Conservation (phyloP, 2,797 vertebrate genomes). For the Harpagifer antarcticus region DNA sequence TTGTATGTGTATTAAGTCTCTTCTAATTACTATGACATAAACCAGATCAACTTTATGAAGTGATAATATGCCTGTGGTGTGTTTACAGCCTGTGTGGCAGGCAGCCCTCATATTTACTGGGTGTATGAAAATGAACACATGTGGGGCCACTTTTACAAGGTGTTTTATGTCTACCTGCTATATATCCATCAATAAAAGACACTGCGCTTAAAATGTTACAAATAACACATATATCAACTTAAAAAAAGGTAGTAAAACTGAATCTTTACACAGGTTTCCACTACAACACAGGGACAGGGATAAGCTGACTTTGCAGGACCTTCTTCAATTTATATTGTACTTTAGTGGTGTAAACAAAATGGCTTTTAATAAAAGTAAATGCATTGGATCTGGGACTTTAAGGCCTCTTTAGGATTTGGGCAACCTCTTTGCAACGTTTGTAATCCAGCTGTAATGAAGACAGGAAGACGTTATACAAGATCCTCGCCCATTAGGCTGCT, state of each 20-base stretch:
- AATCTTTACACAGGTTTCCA: no score
- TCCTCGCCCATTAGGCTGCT: constrained; percentile 36
- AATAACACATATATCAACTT: no score
- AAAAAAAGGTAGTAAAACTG: no score
- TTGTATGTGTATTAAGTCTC: not conserved
- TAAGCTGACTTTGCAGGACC: no score
- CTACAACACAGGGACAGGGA: no score
- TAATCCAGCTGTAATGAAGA: not conserved
- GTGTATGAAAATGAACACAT: not conserved
- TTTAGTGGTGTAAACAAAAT: constrained; percentile 8
- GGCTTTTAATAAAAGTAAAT: constrained; percentile 7
- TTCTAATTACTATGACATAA: not conserved
- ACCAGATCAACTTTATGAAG: constrained; percentile 1
- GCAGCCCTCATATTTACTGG: constrained; percentile 9
- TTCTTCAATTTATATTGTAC: not conserved
- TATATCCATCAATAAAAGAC: not conserved
- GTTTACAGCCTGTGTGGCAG: not conserved
- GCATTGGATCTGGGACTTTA: constrained; percentile 1
- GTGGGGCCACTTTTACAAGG: not conserved
- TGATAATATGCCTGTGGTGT: constrained; percentile 17
- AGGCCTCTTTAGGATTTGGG: no score
- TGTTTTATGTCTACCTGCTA: not conserved
- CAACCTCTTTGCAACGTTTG: not conserved
- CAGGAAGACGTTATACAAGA: constrained; percentile 41
- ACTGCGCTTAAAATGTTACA: no score